These are phyloP conservation scores for Synergus laeviventris DNA, from an alignment of 2,888 invertebrate species.

Conservation along the genomic window DNA sequence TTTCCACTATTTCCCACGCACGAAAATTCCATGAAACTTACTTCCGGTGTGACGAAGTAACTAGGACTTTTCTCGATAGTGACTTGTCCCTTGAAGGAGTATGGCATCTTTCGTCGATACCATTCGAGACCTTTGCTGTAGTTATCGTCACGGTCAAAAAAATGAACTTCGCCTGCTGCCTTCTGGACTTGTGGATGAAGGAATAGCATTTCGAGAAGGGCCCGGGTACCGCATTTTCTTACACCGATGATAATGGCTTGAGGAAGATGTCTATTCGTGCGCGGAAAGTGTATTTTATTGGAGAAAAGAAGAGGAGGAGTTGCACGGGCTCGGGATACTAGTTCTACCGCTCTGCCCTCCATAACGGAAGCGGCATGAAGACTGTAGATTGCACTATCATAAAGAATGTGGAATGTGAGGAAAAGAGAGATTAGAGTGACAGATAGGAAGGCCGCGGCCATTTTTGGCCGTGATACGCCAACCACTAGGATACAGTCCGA, in stretches of 20 bases:
- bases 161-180: constrained; percentile 96
- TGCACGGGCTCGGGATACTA: constrained; percentile 58
- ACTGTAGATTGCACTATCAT: constrained; percentile 90
- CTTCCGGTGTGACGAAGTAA: constrained; percentile 97
- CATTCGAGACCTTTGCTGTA: constrained; percentile 95
- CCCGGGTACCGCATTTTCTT: constrained; percentile 97
- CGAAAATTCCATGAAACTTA: constrained; percentile 76
- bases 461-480: constrained; percentile 89
- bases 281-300: constrained; percentile 79
- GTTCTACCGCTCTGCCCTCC: constrained; percentile 65
- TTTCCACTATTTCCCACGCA: too few species aligned
- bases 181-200: constrained; percentile 95
- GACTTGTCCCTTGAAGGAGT: constrained; percentile 92
- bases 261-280: constrained; percentile 82
- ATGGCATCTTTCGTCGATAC: constrained; percentile 97
- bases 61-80: constrained; percentile 99
- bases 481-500: constrained; percentile 91
- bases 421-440: constrained; percentile 89
- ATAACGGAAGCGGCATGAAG: constrained; percentile 80
- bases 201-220: constrained; percentile 96
- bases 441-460: constrained; percentile 88
- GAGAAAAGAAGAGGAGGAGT: constrained; percentile 75
- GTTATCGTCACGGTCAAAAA: constrained; percentile 96
- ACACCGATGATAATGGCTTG: constrained; percentile 95
- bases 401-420: constrained; percentile 90